These are phyloP conservation scores for Drosophila atripex DNA, from an alignment of 2,888 invertebrate genomes.

Conservation along the genomic window DNA sequence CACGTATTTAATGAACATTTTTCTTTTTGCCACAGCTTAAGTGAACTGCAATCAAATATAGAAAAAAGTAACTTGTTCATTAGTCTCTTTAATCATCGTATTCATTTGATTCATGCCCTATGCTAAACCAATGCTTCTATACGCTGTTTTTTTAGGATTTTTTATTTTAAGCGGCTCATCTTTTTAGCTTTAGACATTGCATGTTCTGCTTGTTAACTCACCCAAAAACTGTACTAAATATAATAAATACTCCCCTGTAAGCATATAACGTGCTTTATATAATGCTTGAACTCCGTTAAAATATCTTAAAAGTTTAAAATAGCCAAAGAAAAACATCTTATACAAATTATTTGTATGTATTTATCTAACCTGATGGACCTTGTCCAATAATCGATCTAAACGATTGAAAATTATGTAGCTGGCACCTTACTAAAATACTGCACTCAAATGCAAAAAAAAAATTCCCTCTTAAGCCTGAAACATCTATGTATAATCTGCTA, in stretches of 20 bases:
- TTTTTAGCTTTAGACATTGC: conserved; percentile 57
- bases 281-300: conserved; percentile 59
- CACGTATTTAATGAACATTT: conserved; percentile 84
- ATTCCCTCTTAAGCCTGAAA: conserved; percentile 38
- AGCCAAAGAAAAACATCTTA: conserved; percentile 38
- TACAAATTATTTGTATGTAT: conserved; percentile 12
- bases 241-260: conserved; percentile 37
- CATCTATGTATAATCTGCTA: conserved; percentile 55
- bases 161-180: conserved; percentile 47
- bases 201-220: conserved; percentile 63
- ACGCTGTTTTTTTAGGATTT: conserved; percentile 35
- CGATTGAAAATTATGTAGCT: conserved; percentile 28
- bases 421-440: conserved; percentile 21
- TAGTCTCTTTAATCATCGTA: conserved; percentile 45
- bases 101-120: conserved; percentile 44
- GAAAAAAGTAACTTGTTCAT: conserved; percentile 80
- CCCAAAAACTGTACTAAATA: conserved; percentile 4
- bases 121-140: conserved; percentile 36
- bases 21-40: conserved; percentile 75
- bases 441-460: conserved; percentile 24
- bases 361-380: not conserved
- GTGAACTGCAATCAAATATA: conserved; percentile 28
- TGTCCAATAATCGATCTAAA: conserved; percentile 41
- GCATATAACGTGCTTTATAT: conserved; percentile 66
- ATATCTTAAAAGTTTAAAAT: conserved; percentile 42